phyloP scores from a whole-genome alignment of 2,113 vertebrate genomes.

The Hydrochoerus hydrochaeris region DNA sequence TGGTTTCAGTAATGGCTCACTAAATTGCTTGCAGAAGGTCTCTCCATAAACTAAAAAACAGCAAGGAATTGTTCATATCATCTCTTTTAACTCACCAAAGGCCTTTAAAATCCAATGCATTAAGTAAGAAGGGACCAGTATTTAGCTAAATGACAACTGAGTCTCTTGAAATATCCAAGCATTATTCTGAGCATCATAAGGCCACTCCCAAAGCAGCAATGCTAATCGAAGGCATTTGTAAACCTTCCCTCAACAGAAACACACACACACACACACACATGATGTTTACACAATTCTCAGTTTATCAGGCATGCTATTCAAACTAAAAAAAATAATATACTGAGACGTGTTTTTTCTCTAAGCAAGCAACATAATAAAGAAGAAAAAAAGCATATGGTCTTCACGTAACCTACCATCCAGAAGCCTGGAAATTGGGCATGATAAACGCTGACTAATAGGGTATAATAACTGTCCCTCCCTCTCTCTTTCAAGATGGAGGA shows the following conservation, averaged over 20 bases:
- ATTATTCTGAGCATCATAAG: conserved; percentile 26
- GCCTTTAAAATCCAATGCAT: not conserved
- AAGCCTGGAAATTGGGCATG: not conserved
- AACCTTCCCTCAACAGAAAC: conserved; percentile 8
- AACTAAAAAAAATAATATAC: conserved; percentile 42
- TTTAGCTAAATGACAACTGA: conserved; percentile 36
- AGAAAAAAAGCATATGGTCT: not conserved
- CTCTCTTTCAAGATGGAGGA: not conserved
- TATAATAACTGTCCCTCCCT: not conserved
- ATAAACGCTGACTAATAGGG: not conserved
- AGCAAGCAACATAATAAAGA: conserved; percentile 29
- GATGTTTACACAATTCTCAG: conserved; percentile 33
- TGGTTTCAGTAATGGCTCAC: conserved; percentile 55
- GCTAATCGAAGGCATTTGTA: conserved; percentile 42
- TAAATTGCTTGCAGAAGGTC: conserved; percentile 74
- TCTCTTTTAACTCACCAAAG: conserved; percentile 52
- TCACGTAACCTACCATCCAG: not conserved
- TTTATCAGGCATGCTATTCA: not conserved
- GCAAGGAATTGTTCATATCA: conserved; percentile 28
- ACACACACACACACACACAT: too few relatives aligned
- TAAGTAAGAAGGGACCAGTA: conserved; percentile 1
- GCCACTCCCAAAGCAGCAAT: conserved; percentile 31
- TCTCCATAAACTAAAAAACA: conserved; percentile 78
- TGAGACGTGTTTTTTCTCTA: conserved; percentile 7
- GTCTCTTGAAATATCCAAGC: not conserved